phyloP scores from a whole-genome alignment of 2,113 vertebrate species.

The Entomyzon cyanotis region DNA sequence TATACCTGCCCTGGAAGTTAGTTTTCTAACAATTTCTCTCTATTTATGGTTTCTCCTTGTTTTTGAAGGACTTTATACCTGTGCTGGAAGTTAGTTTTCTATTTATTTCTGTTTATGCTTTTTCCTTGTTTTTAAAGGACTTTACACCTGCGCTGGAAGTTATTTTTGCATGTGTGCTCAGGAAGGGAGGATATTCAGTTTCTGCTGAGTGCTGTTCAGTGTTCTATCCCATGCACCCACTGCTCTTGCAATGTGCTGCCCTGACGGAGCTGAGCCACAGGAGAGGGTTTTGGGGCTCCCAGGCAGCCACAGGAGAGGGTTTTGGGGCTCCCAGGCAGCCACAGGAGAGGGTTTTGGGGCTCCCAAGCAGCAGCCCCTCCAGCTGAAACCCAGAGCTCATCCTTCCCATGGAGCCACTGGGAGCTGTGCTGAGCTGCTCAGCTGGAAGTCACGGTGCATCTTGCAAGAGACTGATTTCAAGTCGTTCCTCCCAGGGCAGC shows the following conservation, averaged over 20 bases:
- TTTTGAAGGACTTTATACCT: background rate
- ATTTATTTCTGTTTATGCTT: background rate
- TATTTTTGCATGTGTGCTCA: no score
- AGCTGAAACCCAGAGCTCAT: background rate
- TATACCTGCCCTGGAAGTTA: background rate
- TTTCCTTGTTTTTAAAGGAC: background rate
- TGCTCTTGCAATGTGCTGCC: background rate
- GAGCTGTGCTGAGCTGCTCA: constrained; percentile 20
- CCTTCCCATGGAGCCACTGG: background rate
- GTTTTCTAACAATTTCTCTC: background rate
- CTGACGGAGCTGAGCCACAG: no score
- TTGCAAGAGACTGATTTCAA: constrained; percentile 41
- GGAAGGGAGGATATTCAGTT: background rate
- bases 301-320: no score
- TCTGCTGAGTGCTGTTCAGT: background rate
- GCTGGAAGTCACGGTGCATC: constrained; percentile 38
- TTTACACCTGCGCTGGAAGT: background rate
- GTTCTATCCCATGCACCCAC: accelerated
- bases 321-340: no score
- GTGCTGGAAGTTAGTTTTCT: background rate
- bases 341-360: no score
- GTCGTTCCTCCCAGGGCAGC: constrained; percentile 40
- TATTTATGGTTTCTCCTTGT: background rate
- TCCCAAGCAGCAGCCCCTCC: background rate
- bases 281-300: no score